Base-by-base conservation (phyloP, 2,113 vertebrate species). In the Cavia porcellus region DNA sequence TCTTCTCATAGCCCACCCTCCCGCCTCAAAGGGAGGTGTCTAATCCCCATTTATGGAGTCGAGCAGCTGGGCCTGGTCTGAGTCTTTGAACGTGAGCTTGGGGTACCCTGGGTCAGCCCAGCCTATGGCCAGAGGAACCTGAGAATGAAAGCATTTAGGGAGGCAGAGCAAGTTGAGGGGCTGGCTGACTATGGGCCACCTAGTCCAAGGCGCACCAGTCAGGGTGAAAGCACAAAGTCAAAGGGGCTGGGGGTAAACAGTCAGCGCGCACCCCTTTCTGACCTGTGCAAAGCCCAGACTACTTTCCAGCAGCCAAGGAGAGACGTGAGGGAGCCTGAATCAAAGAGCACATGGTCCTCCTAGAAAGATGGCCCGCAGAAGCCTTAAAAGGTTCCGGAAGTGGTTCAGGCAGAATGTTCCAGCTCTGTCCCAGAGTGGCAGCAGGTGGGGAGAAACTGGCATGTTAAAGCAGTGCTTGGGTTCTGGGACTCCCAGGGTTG, bases 1-100 rank as follows among this genome's bases (percentile, higher is more conserved):
- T 96, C 97, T 97, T 97, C 95, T 97, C 97, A 98, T 88, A 96
- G 97, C 96, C 97, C 97, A 98, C 97, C 97, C 94, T 95, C 94
- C 88, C 0, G 47, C 97, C 97, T 98, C 97, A 98, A 98, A 98
- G 95, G n/a, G 94, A 97, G 96, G 77, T 12, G 38, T 83, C 92
- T 98, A 98, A 98, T 98, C 97, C 97, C 38, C 82, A 92, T 98
- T 98, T 98, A 98, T 97, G 97, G 96, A 92, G 59, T 79, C 0
- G 10, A 96, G 97, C 97, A 98, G 97, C 97, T 98, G 97, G 96
- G 95, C 38, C 92, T 1, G 52, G 93, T 52, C 94, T 92, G 68
- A 97, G 85, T 86, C 97, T 98, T 98, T 98, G 96, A 98, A 98
- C 35, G 81, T 98, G 97, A 98, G 96, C 97, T 96, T 97, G 88